Base-by-base conservation (phyloP, 2,888 invertebrate genomes). In the Schizaphis graminum region DNA sequence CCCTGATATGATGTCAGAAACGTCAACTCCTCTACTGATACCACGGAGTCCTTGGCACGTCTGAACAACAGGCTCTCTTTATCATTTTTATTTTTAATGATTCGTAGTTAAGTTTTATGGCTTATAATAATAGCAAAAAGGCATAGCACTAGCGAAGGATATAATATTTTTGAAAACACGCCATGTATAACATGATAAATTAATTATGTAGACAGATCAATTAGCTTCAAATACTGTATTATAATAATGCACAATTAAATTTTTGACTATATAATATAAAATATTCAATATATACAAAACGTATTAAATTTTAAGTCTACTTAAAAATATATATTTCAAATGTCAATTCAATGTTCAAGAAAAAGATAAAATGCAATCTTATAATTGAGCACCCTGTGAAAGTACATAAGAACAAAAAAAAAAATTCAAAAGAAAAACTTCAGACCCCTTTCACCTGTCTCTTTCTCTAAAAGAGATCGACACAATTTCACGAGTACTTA, bases 391-490 rank as follows among this genome's bases (percentile, higher is more conserved):
- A 92, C 94, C 94, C 94, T 47, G 91, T 94, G 90, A 94, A 94
- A 94, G 90, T 94, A 56, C 41, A 89, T n/a, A 53, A 87, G 87
- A 67, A 88, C 53, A 13, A 67, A 28, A 93, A 86, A n/a, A 90
- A 90, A 89, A 89, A 89, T 44, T n/a, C 84, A 84, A 90, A 92
- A 90, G 93, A 90, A 94, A 94, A 94, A 94, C 91, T 94, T 91
- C 91, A 86, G 91, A 91, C 86, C 94, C 91, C 94, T 91, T 94
- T 94, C 94, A 94, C 91, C 90, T 87, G 93, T 93, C 93, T 94
- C 94, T 94, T 91, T 94, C 94, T 91, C 90, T 86, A 94, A 94
- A 94, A 91, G 94, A 94, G 94, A 94, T 94, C 94, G 94, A 94
- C 94, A 94, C 94, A 94, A 94, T 94, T 94, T 94, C 94, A 94